A percentile compares a stretch with the other conserved stretches of the same genome.
phyloP scores from a whole-genome alignment of 2,888 invertebrate species.

The Ochropleura leucogaster region DNA sequence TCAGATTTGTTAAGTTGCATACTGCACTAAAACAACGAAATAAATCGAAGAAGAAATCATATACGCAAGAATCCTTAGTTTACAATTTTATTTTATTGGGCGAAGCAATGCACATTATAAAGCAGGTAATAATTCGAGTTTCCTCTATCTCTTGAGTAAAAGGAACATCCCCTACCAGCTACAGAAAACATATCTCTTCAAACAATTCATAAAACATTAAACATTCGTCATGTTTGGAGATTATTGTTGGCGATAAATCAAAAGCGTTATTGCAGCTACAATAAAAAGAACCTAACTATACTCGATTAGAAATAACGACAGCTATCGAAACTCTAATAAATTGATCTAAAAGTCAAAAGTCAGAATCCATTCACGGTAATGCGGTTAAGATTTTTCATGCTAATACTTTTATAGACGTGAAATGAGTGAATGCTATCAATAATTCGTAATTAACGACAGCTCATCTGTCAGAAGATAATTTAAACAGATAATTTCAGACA shows the following conservation, averaged over 20 bases:
- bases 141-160: background rate
- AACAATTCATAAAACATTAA: background rate
- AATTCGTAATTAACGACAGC: background rate
- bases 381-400: background rate
- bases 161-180: background rate
- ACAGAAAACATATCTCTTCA: background rate
- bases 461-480: constrained; percentile 1
- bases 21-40: background rate
- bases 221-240: background rate
- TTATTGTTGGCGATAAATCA: background rate
- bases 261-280: background rate
- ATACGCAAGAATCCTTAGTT: background rate
- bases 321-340: constrained; percentile 17
- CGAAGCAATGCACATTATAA: background rate
- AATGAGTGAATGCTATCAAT: constrained; percentile 18
- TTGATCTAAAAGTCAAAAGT: constrained; percentile 26
- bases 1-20: background rate
- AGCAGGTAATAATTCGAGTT: background rate
- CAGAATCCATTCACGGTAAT: background rate
- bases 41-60: background rate
- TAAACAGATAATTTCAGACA: background rate
- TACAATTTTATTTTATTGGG: background rate
- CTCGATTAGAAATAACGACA: constrained; percentile 14
- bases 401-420: background rate
- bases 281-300: background rate